phyloP scores from a whole-genome alignment of 2,797 vertebrate species.

The Molossus molossus region DNA sequence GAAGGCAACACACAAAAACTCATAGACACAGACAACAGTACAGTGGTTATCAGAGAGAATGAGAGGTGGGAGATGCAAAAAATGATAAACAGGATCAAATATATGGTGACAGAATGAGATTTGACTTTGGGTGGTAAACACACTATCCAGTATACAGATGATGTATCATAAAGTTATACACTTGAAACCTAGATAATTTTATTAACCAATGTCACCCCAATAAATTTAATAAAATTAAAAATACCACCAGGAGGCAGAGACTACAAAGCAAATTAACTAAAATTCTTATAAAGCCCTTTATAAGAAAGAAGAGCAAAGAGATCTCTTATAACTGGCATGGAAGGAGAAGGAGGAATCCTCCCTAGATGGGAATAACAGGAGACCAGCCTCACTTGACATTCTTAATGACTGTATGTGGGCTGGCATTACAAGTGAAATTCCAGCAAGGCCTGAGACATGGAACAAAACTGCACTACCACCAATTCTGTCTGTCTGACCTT shows the following conservation, averaged over 20 bases:
- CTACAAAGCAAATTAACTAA: neutral
- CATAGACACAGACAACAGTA: too few relatives aligned
- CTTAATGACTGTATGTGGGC: neutral
- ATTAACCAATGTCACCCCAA: neutral
- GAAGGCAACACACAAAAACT: too few relatives aligned
- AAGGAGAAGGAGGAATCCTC: neutral
- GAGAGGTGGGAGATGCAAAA: too few relatives aligned
- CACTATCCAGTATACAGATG: too few relatives aligned
- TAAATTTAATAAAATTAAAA: neutral
- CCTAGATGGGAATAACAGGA: neutral
- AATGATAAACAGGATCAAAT: too few relatives aligned
- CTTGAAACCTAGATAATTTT: too few relatives aligned
- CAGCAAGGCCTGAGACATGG: neutral
- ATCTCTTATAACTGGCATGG: neutral
- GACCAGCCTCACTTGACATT: neutral
- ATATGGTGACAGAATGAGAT: too few relatives aligned
- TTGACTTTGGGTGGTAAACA: too few relatives aligned
- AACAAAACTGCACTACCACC: neutral
- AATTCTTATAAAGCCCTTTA: neutral
- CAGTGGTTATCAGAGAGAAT: too few relatives aligned
- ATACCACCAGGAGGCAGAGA: neutral
- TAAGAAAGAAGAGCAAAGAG: neutral
- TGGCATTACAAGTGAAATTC: neutral
- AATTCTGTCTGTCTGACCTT: constrained; percentile 16
- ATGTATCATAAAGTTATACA: too few relatives aligned